phyloP scores from a whole-genome alignment of 2,888 invertebrate species.

The Meta bourneti region DNA sequence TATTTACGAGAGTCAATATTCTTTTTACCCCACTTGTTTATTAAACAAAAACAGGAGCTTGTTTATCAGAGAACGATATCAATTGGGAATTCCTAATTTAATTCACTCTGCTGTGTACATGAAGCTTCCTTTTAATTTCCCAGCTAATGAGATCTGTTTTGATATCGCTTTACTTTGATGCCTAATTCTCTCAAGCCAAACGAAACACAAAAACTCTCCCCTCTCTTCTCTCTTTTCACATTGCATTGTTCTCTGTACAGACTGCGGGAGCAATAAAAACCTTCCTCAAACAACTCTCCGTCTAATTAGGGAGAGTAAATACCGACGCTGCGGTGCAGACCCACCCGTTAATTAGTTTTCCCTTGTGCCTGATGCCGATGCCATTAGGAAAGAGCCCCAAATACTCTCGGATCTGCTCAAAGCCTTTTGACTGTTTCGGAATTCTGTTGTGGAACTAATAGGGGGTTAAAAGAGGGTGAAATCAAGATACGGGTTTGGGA shows the following conservation, averaged over 20 bases:
- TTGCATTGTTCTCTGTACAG: slow-evolving; percentile 11
- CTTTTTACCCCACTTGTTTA: not conserved
- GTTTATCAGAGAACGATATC: not conserved
- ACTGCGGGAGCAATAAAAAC: not conserved
- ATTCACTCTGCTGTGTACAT: not conserved
- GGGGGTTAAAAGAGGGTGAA: no score
- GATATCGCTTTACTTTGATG: not conserved
- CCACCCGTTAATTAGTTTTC: slow-evolving; percentile 5
- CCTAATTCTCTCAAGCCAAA: not conserved
- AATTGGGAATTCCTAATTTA: not conserved
- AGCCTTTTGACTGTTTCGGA: no score
- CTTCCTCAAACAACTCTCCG: not conserved
- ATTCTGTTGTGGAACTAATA: no score
- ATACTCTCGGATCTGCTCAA: no score
- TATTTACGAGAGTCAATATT: not conserved
- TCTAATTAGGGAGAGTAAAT: slow-evolving; percentile 24
- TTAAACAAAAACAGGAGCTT: not conserved
- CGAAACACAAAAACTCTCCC: slow-evolving; percentile 11
- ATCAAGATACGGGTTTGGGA: no score
- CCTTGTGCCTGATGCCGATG: not conserved
- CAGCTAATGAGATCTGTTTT: slow-evolving; percentile 16
- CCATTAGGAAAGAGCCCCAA: no score
- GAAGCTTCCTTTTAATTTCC: not conserved
- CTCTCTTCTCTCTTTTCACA: not conserved
- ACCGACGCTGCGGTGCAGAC: not conserved